A percentile compares a stretch with the other conserved stretches of the same genome.
Evolutionary conservation across 2,113 vertebrate species (phyloP).

Genomic region (Ailurus styani): DNA sequence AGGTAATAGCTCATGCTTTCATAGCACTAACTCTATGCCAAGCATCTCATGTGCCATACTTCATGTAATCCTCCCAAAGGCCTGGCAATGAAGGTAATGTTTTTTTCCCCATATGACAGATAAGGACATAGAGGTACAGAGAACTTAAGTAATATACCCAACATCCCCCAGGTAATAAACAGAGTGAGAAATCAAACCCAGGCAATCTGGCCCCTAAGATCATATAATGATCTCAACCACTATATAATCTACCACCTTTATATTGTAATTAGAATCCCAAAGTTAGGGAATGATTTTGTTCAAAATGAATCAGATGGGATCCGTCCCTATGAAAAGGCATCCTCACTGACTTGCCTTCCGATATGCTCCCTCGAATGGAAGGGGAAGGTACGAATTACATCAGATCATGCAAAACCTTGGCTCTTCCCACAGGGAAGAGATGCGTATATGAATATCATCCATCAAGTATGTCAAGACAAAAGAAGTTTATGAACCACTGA

Average conservation of each 20-base stretch:
- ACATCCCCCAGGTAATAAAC: background rate
- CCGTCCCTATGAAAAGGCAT: background rate
- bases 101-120: background rate
- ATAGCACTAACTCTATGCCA: background rate
- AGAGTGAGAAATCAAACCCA: background rate
- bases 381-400: background rate
- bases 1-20: accelerated
- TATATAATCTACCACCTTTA: background rate
- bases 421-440: background rate
- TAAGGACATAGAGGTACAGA: background rate
- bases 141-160: accelerated
- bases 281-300: background rate
- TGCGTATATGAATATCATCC: background rate
- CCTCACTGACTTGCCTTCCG: background rate
- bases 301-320: background rate
- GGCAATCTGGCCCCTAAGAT: accelerated
- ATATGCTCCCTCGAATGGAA: background rate
- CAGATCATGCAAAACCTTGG: background rate
- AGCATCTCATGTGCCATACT: background rate
- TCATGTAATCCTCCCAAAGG: background rate
- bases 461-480: background rate
- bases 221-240: background rate
- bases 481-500: background rate
- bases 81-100: accelerated
- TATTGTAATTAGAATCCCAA: background rate